Evolutionary conservation across 35 echinoderm and acorn worm genomes (phyloP).

Genomic region (Apostichopus japonicus): DNA sequence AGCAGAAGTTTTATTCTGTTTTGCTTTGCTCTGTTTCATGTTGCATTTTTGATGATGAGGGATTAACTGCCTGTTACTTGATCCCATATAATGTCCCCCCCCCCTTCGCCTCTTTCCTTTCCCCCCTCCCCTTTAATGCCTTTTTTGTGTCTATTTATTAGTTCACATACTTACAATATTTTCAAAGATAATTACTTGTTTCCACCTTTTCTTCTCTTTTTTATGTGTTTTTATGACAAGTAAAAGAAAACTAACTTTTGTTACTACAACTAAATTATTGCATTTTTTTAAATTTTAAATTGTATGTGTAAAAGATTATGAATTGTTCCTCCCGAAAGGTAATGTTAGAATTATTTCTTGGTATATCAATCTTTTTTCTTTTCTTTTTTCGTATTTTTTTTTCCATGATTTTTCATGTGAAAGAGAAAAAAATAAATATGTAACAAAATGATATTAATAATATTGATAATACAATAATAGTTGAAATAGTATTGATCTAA

Average conservation of each 20-base stretch:
- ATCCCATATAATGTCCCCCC: too few species aligned
- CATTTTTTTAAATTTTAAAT: background rate
- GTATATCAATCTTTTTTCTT: background rate
- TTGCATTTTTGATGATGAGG: too few species aligned
- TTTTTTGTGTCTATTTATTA: too few species aligned
- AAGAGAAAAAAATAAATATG: background rate
- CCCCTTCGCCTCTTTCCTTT: too few species aligned
- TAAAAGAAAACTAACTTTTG: too few species aligned
- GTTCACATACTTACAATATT: background rate
- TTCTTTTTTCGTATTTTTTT: background rate
- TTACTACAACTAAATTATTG: too few species aligned
- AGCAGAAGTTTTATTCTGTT: too few species aligned
- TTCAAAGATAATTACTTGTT: background rate
- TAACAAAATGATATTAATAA: background rate
- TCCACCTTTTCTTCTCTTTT: too few species aligned
- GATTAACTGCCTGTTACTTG: too few species aligned
- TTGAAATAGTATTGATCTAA: constrained; percentile 24
- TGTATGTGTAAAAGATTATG: background rate
- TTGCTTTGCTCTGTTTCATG: too few species aligned
- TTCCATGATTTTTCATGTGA: background rate
- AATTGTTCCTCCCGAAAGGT: background rate
- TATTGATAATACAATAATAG: constrained; percentile 32
- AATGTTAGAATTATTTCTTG: background rate
- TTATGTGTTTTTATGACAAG: too few species aligned
- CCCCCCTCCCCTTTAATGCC: too few species aligned